A percentile compares a stretch with the other conserved stretches of the same genome.
These are phyloP conservation scores for Gobius niger DNA, from an alignment of 2,113 vertebrate genomes.

Conservation along the genomic window DNA sequence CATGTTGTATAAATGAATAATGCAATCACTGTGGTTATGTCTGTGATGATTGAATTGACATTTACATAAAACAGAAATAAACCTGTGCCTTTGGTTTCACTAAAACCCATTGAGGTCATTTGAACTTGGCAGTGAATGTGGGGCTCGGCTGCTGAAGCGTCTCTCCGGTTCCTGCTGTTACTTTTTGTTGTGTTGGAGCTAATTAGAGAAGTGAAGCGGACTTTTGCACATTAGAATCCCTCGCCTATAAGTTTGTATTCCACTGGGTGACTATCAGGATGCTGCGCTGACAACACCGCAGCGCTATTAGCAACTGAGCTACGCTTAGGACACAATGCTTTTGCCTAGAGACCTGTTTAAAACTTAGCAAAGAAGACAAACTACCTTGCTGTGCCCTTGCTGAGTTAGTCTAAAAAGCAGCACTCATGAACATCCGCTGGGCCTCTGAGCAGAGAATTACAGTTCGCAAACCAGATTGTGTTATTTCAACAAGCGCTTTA, in stretches of 20 bases:
- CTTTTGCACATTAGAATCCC: conserved; percentile 17
- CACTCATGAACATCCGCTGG: conserved; percentile 5
- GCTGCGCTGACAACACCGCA: conserved; percentile 41
- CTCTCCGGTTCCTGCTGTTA: conserved; percentile 6
- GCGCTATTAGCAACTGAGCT: conserved; percentile 30
- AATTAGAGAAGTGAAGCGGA: conserved; percentile 2
- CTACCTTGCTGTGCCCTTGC: conserved; percentile 28
- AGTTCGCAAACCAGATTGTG: conserved; percentile 24
- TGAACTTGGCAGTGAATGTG: neutral
- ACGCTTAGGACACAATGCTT: conserved; percentile 4
- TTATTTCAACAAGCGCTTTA: conserved; percentile 18
- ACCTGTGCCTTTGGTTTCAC: neutral
- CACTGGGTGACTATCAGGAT: conserved; percentile 30
- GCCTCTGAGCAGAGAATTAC: neutral
- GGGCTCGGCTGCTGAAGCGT: conserved; percentile 31
- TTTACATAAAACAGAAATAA: neutral
- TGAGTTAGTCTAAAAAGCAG: conserved; percentile 11
- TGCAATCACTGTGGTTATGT: neutral
- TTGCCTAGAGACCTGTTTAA: conserved; percentile 39
- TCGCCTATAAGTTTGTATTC: conserved; percentile 30
- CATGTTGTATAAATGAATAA: too few relatives aligned
- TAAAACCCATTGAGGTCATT: neutral
- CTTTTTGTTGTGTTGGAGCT: neutral
- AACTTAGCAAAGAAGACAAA: conserved; percentile 42
- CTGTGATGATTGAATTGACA: neutral